phyloP scores from a whole-genome alignment of 2,797 vertebrate genomes.

The Arremon aurantiirostris region DNA sequence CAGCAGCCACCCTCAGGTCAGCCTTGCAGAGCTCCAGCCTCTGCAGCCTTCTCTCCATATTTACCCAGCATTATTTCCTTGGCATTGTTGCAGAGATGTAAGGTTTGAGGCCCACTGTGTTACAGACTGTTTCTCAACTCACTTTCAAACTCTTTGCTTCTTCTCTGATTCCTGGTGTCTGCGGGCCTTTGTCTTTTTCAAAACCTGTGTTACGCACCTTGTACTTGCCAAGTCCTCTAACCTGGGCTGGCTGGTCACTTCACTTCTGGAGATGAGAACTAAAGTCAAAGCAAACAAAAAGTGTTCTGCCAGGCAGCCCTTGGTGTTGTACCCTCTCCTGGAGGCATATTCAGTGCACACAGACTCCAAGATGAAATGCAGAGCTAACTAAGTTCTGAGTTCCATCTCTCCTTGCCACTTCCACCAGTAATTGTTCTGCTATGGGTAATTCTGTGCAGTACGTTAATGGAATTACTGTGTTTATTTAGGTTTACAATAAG shows the following conservation, averaged over 20 bases:
- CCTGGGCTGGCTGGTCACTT: conserved; percentile 7
- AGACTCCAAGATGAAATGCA: not conserved
- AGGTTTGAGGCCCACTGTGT: conserved; percentile 41
- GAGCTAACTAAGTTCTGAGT: not conserved
- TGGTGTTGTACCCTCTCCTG: not conserved
- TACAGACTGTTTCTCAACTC: conserved; percentile 15
- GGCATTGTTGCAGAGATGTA: conserved; percentile 50
- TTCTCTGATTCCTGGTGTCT: conserved; percentile 31
- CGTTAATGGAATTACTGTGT: not conserved
- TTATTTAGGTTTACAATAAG: not conserved
- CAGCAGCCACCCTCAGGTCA: conserved; percentile 60
- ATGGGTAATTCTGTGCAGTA: not conserved
- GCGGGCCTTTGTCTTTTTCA: conserved; percentile 41
- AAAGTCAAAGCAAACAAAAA: not conserved
- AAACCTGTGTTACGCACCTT: not conserved
- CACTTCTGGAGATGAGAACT: conserved; percentile 19
- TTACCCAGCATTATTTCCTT: conserved; percentile 61
- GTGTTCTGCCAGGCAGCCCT: not conserved
- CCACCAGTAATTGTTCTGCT: not conserved
- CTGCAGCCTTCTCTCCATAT: conserved; percentile 38
- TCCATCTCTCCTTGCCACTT: conserved; percentile 15
- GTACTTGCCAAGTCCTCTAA: not conserved
- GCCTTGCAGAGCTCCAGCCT: conserved; percentile 34
- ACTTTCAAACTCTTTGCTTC: conserved; percentile 51
- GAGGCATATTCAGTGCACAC: not conserved